Evolutionary conservation across 2,888 invertebrate genomes (phyloP).

Genomic region (Cheilosia soror): DNA sequence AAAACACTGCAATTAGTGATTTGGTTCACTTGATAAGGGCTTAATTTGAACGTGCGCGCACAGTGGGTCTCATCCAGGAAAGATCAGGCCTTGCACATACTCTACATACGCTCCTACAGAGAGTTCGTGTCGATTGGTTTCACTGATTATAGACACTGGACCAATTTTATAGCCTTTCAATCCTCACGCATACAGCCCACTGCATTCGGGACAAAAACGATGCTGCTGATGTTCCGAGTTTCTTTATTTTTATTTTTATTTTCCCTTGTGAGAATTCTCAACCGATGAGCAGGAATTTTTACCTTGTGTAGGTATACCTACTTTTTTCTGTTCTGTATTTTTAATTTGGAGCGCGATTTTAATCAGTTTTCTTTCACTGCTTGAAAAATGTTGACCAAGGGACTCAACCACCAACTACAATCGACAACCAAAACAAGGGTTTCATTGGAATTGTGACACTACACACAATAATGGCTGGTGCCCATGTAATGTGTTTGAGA

Average conservation of each 20-base stretch:
- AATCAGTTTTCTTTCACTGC: constrained; percentile 60
- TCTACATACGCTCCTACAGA: constrained; percentile 53
- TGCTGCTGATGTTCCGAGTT: constrained; percentile 39
- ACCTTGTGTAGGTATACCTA: constrained; percentile 16
- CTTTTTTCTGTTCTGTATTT: constrained; percentile 40
- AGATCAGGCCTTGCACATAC: constrained; percentile 47
- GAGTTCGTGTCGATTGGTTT: constrained; percentile 74
- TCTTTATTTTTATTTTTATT: constrained; percentile 6
- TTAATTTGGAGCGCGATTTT: constrained; percentile 75
- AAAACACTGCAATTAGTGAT: constrained; percentile 80
- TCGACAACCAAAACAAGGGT: constrained; percentile 38
- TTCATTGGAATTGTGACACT: constrained; percentile 52
- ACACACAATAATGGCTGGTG: not conserved
- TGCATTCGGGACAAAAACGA: constrained; percentile 59
- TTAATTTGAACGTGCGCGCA: constrained; percentile 76
- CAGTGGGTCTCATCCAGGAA: constrained; percentile 61
- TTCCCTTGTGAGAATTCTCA: not conserved
- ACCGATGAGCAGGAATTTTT: constrained; percentile 20
- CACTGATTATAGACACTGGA: constrained; percentile 74
- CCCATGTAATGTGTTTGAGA: constrained; percentile 11
- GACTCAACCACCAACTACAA: constrained; percentile 22
- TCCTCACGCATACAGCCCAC: constrained; percentile 70
- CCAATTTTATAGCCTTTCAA: constrained; percentile 75
- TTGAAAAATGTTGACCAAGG: constrained; percentile 30
- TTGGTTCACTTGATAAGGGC: constrained; percentile 82